Percentiles rank a stretch among this genome's conserved stretches.
Conservation (phyloP, 1,140 invertebrate genomes). For the Steinernema khuongi region DNA sequence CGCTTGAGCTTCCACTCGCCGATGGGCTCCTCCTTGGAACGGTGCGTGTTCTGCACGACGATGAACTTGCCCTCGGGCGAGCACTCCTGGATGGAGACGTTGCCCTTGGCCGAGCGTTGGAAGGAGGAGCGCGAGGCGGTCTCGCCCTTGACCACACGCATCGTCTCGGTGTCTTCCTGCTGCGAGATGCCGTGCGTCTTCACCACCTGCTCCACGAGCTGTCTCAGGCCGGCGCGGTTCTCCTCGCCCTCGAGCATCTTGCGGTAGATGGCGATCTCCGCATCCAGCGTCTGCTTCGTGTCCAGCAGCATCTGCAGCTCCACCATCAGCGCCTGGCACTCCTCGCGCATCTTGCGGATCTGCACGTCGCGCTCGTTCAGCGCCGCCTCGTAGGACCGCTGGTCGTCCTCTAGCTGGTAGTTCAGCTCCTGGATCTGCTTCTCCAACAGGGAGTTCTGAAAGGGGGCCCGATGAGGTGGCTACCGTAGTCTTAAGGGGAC, state of each 20-base stretch:
- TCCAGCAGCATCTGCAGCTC: slow-evolving; percentile 62
- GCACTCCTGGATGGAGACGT: slow-evolving; percentile 59
- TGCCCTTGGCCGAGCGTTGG: slow-evolving; percentile 62
- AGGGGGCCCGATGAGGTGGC: slow-evolving; percentile 16
- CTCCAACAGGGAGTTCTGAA: slow-evolving; percentile 61
- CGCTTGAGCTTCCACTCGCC: slow-evolving; percentile 58
- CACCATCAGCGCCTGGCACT: slow-evolving; percentile 60
- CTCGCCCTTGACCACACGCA: slow-evolving; percentile 61
- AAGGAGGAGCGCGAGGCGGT: slow-evolving; percentile 63
- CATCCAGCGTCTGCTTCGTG: slow-evolving; percentile 60
- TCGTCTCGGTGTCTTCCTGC: slow-evolving; percentile 53
- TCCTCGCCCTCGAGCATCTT: slow-evolving; percentile 59
- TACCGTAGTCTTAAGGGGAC: slow-evolving; percentile 11
- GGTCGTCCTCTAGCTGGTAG: slow-evolving; percentile 61
- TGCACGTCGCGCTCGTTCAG: slow-evolving; percentile 59
- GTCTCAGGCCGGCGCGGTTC: slow-evolving; percentile 54
- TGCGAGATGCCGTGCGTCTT: slow-evolving; percentile 53
- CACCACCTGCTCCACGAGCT: slow-evolving; percentile 57
- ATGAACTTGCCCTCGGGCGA: slow-evolving; percentile 57
- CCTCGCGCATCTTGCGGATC: slow-evolving; percentile 59
- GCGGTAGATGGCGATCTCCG: slow-evolving; percentile 59
- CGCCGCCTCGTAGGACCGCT: slow-evolving; percentile 57
- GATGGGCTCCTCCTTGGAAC: slow-evolving; percentile 54
- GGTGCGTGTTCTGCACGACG: slow-evolving; percentile 55
- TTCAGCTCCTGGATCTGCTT: slow-evolving; percentile 62